phyloP scores from a whole-genome alignment of 2,113 vertebrate species.

The Mesembrinibis cayennensis region DNA sequence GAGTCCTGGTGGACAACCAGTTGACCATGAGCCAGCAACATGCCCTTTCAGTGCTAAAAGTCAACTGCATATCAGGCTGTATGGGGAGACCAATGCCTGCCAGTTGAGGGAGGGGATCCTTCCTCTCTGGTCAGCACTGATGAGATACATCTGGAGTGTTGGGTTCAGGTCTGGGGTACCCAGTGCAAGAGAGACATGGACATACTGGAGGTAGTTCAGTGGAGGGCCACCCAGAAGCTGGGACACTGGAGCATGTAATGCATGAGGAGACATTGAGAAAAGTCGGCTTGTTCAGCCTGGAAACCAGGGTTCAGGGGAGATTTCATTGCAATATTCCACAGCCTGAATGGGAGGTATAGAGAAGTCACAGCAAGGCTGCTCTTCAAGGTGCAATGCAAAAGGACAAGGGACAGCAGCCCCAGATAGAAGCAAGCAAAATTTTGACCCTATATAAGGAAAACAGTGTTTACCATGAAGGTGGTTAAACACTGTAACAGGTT shows the following conservation, averaged over 20 bases:
- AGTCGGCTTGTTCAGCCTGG: not conserved
- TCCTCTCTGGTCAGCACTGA: not conserved
- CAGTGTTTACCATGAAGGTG: not conserved
- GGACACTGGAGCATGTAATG: not conserved
- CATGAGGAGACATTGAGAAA: not conserved
- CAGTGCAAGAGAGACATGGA: not conserved
- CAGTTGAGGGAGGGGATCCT: not conserved
- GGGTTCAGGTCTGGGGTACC: not conserved
- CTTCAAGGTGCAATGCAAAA: not conserved
- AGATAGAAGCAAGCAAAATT: not conserved
- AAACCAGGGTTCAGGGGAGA: not conserved
- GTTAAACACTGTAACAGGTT: not conserved
- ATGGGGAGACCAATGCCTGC: not conserved
- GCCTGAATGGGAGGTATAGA: not conserved
- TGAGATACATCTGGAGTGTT: not conserved
- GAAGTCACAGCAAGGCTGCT: not conserved
- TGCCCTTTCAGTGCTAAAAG: not conserved
- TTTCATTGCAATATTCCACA: not conserved
- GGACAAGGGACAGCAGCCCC: not conserved
- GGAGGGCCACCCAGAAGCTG: not conserved
- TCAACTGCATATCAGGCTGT: not conserved
- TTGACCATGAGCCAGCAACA: not conserved
- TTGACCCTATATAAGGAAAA: not conserved
- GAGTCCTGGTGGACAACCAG: not conserved
- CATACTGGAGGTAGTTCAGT: not conserved